Conservation (phyloP, 2,797 vertebrate genomes). For the Gymnoscopelus braueri region DNA sequence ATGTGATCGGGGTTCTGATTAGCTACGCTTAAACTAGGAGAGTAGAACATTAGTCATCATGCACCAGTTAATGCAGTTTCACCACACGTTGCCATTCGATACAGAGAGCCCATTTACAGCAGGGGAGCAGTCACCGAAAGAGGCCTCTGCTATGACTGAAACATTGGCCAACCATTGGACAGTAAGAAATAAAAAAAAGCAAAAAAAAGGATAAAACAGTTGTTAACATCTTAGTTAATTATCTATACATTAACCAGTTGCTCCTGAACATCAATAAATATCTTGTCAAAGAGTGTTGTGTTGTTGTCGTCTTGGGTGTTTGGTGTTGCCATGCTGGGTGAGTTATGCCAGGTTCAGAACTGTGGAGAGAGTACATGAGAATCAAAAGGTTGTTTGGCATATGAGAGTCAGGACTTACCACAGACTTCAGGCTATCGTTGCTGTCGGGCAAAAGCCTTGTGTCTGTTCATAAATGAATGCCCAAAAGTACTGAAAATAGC, state of each 20-base stretch:
- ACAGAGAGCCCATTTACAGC: constrained; percentile 75
- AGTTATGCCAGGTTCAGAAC: constrained; percentile 86
- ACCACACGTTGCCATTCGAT: constrained; percentile 48
- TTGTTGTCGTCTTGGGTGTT: constrained; percentile 56
- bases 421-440: too few species aligned
- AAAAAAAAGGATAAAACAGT: constrained; percentile 47
- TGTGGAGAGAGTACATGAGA: constrained; percentile 53
- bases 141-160: constrained; percentile 53
- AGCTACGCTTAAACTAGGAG: constrained; percentile 55
- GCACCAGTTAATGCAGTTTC: constrained; percentile 62
- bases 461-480: too few species aligned
- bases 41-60: constrained; percentile 68
- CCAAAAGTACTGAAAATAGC: too few species aligned
- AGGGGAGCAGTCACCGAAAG: constrained; percentile 41
- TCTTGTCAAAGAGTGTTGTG: constrained; percentile 75
- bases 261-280: constrained; percentile 87
- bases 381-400: neutral
- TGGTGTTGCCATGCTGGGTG: constrained; percentile 47
- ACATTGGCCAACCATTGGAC: constrained; percentile 58
- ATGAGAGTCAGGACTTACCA: too few species aligned
- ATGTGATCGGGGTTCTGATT: constrained; percentile 61
- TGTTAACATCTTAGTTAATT: constrained; percentile 62
- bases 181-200: constrained; percentile 52
- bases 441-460: too few species aligned
- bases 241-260: constrained; percentile 80